A percentile compares a stretch with the other conserved stretches of the same genome.
These are phyloP conservation scores for Heliconius aoede DNA, from an alignment of 2,888 invertebrate species.

Conservation along the genomic window DNA sequence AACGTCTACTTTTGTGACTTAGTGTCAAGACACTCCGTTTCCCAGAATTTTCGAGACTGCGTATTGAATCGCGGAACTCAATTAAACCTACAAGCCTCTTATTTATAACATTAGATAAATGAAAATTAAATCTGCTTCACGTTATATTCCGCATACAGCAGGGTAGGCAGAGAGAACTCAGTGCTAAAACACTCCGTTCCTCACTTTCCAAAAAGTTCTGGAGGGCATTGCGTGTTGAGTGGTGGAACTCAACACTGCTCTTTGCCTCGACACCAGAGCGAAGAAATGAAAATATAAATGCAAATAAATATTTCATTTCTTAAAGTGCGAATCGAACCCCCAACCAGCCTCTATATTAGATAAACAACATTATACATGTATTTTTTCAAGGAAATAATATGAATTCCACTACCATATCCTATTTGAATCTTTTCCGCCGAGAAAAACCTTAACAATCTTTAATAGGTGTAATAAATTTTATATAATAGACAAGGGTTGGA, in stretches of 20 bases:
- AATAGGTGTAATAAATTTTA: constrained; percentile 55
- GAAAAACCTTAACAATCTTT: constrained; percentile 48
- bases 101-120: no score
- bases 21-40: no score
- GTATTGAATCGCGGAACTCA: no score
- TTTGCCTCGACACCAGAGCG: background rate
- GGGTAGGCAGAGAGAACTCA: background rate
- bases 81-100: no score
- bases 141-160: background rate
- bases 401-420: constrained; percentile 9
- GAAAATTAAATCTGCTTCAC: background rate
- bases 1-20: no score
- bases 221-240: no score
- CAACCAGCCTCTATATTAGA: background rate
- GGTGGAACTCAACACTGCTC: no score
- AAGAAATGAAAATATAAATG: background rate
- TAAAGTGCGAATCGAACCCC: background rate
- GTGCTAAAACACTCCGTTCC: background rate
- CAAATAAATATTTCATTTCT: background rate
- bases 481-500: constrained; percentile 44
- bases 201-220: background rate
- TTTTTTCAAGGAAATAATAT: constrained; percentile 1
- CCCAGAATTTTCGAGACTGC: no score
- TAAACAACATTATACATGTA: background rate
- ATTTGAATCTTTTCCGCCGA: constrained; percentile 27